phyloP scores from a whole-genome alignment of 2,797 vertebrate genomes.

The Centropyge bicolor region DNA sequence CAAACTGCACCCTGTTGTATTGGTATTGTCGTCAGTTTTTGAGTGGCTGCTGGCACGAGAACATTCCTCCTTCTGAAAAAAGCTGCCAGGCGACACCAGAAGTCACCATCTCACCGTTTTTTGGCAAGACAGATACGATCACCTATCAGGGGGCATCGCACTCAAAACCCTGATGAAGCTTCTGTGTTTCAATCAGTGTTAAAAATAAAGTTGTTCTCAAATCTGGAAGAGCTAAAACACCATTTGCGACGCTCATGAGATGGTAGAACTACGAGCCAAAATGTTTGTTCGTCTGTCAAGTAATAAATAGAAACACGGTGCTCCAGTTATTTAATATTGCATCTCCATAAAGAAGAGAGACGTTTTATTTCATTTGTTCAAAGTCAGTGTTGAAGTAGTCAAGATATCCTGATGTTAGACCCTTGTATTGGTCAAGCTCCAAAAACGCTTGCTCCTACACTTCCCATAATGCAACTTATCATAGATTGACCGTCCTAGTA shows the following conservation, averaged over 20 bases:
- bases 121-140: not conserved
- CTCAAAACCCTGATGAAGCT: not conserved
- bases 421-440: not conserved
- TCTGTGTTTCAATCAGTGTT: not conserved
- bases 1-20: conserved; percentile 15
- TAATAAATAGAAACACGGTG: not conserved
- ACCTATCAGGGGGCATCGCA: not conserved
- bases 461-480: conserved; percentile 1
- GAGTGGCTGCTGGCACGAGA: not conserved
- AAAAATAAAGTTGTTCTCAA: not conserved
- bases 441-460: not conserved
- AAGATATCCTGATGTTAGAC: not conserved
- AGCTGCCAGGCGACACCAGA: not conserved
- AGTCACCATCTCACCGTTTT: conserved; percentile 4
- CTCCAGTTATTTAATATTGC: not conserved
- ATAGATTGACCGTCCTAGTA: not conserved
- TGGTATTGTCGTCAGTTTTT: conserved; percentile 1
- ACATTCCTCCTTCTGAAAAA: conserved; percentile 17
- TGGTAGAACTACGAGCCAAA: not conserved
- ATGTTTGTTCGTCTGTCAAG: not conserved
- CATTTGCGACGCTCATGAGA: not conserved
- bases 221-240: not conserved
- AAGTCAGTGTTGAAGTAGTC: not conserved
- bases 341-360: not conserved
- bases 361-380: too few relatives aligned